Conservation (phyloP, 2,113 vertebrate genomes). For the Brachypodius melanocephalos region DNA sequence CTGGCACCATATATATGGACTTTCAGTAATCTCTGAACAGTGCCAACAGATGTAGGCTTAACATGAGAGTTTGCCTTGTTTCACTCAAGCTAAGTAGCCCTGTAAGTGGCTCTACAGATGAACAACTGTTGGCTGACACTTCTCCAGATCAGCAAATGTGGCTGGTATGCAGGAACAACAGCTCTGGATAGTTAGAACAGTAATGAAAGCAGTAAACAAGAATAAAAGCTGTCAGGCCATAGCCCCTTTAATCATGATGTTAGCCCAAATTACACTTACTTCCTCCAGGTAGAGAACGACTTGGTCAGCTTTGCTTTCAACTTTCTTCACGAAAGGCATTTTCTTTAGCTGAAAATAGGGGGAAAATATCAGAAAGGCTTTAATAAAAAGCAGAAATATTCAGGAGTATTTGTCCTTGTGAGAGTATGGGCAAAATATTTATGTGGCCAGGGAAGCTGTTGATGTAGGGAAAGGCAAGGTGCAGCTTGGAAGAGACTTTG, state of each 20-base stretch:
- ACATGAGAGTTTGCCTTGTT: not conserved
- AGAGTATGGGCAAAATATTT: not conserved
- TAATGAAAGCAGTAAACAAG: not conserved
- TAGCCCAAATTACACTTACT: slow-evolving; percentile 22
- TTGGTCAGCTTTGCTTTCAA: slow-evolving; percentile 30
- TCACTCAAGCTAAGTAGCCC: not conserved
- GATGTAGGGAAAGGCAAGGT: not conserved
- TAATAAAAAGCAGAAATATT: not conserved
- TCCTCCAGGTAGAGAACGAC: slow-evolving; percentile 47
- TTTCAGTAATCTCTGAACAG: not conserved
- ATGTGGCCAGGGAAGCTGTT: not conserved
- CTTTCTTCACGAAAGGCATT: slow-evolving; percentile 59
- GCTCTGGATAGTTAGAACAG: not conserved
- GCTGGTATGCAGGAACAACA: not conserved
- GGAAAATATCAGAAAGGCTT: not conserved
- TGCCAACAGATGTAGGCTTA: not conserved
- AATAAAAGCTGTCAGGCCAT: not conserved
- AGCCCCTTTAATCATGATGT: not conserved
- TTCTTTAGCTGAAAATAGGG: slow-evolving; percentile 47
- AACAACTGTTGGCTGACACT: not conserved
- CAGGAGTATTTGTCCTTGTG: not conserved
- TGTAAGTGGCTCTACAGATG: not conserved
- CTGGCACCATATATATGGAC: not conserved
- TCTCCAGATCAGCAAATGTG: not conserved
- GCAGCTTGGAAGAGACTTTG: not conserved